These are phyloP conservation scores for Labeo calbasu DNA, from an alignment of 2,797 vertebrate genomes.

Conservation along the genomic window DNA sequence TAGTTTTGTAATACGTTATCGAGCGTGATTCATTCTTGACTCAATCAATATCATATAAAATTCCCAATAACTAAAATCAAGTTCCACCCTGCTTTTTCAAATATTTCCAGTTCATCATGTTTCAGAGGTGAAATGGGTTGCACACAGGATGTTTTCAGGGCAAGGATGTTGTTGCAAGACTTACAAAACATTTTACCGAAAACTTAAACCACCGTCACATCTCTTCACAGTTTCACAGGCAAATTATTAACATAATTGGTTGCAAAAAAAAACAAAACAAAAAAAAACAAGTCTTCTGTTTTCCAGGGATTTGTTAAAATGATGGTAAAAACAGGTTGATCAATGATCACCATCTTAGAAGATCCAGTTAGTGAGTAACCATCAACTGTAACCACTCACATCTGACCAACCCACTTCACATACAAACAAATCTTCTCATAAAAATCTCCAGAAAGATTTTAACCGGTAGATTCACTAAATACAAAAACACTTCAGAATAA, in stretches of 20 bases:
- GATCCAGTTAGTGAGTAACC: constrained; percentile 7
- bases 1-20: background rate
- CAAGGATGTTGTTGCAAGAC: background rate
- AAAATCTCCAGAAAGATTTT: background rate
- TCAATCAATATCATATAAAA: no score
- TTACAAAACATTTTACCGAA: background rate
- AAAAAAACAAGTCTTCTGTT: background rate
- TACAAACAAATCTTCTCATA: background rate
- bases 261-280: background rate
- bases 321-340: background rate
- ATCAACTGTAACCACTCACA: background rate
- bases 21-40: background rate
- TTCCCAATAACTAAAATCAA: background rate
- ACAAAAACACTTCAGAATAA: no score
- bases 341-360: background rate
- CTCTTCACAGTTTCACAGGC: background rate
- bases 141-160: background rate
- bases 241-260: constrained; percentile 6
- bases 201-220: background rate
- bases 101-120: background rate
- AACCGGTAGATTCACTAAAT: background rate
- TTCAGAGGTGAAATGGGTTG: background rate
- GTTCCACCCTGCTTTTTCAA: background rate
- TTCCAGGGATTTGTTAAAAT: background rate
- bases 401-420: no score